These are phyloP conservation scores for Microplitis deprimator DNA, from an alignment of 2,888 invertebrate genomes.

Conservation along the genomic window DNA sequence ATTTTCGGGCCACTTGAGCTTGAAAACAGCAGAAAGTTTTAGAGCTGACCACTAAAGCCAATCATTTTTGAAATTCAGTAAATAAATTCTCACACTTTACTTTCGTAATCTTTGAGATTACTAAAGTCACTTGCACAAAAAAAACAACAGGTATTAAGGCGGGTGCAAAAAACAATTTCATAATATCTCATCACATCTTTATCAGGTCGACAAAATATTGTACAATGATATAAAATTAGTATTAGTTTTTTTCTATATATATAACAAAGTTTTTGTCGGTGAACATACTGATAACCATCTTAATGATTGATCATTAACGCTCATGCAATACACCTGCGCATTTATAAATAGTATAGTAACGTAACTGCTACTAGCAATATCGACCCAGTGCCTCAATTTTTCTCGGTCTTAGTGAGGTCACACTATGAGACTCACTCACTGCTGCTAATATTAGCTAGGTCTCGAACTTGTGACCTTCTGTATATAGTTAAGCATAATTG, in stretches of 20 bases:
- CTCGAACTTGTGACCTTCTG: conserved; percentile 8
- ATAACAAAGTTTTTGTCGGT: background rate
- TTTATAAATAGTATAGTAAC: background rate
- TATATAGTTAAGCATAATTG: background rate
- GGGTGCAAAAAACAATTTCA: too few species aligned
- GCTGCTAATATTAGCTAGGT: conserved; percentile 13
- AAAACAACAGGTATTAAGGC: too few species aligned
- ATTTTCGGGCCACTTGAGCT: too few species aligned
- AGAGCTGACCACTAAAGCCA: too few species aligned
- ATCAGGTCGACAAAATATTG: too few species aligned
- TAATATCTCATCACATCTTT: too few species aligned
- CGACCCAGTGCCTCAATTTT: background rate
- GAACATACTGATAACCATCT: background rate
- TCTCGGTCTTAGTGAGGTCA: conserved; percentile 2
- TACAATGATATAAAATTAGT: background rate
- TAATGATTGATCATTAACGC: background rate
- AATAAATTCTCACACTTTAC: too few species aligned
- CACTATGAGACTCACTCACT: conserved; percentile 5
- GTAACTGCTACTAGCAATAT: conserved; percentile 9
- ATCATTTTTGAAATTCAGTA: too few species aligned
- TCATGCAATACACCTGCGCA: background rate
- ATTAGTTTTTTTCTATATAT: background rate
- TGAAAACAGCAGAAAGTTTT: too few species aligned
- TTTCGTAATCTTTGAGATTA: too few species aligned
- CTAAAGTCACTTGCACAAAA: too few species aligned